Percentiles rank a stretch among this genome's conserved stretches.
Evolutionary conservation across 2,113 vertebrate genomes (phyloP).

Genomic region (Trogon melanurus): DNA sequence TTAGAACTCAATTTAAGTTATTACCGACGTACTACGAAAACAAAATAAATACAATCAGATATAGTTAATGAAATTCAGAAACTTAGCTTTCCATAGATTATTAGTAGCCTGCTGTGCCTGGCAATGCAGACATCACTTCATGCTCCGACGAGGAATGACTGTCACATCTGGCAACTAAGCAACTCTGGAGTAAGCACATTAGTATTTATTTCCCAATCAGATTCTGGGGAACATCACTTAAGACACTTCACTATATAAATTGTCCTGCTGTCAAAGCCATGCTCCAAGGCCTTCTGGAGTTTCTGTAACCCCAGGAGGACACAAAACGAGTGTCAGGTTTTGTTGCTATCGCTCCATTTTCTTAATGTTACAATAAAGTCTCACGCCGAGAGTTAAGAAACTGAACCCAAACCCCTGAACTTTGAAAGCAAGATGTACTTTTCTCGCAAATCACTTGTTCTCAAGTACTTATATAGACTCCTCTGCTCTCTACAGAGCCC

Average conservation of each 20-base stretch:
- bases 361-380: background rate
- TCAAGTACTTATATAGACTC: background rate
- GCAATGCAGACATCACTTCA: slow-evolving; percentile 16
- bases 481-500: background rate
- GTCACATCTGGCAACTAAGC: slow-evolving; percentile 24
- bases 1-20: background rate
- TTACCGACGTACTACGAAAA: background rate
- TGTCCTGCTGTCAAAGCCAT: background rate
- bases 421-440: background rate
- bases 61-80: slow-evolving; percentile 55
- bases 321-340: background rate
- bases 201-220: slow-evolving; percentile 23
- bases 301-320: background rate
- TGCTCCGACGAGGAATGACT: slow-evolving; percentile 4
- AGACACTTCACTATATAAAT: background rate
- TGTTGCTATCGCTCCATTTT: background rate
- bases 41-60: slow-evolving; percentile 31
- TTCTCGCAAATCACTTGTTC: background rate
- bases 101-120: slow-evolving; percentile 49
- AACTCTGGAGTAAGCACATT: slow-evolving; percentile 13
- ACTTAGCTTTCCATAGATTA: background rate
- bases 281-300: background rate
- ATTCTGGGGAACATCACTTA: slow-evolving; percentile 44
- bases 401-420: background rate
- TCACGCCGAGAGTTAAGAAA: background rate